phyloP scores from a whole-genome alignment of 2,797 vertebrate species.

The Myripristis murdjan region DNA sequence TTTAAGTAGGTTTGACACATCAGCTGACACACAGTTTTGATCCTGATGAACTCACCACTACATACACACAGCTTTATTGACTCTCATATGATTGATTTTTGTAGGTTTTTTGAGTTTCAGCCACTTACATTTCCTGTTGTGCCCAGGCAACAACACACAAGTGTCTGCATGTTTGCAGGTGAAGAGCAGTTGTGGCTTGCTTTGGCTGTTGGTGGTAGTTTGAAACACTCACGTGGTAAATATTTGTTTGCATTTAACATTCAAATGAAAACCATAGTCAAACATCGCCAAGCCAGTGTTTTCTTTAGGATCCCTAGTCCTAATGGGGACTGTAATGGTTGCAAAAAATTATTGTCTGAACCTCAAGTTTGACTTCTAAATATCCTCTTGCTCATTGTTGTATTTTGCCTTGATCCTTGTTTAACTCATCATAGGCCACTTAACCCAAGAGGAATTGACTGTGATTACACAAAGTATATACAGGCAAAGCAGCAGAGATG shows the following conservation, averaged over 20 bases:
- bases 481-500: background rate
- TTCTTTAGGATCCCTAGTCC: conserved; percentile 16
- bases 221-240: conserved; percentile 19
- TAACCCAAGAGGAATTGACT: background rate
- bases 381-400: background rate
- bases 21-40: no score
- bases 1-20: no score
- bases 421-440: background rate
- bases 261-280: conserved; percentile 57
- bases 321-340: background rate
- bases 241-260: conserved; percentile 63
- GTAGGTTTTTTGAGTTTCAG: background rate
- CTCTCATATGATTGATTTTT: background rate
- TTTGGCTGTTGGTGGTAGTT: background rate
- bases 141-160: background rate
- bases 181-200: background rate
- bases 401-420: background rate
- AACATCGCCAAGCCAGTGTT: conserved; percentile 30
- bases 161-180: background rate
- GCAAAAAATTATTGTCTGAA: background rate
- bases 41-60: background rate
- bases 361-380: background rate
- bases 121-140: background rate
- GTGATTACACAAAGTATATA: background rate
- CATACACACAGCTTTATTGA: background rate